These are phyloP conservation scores for Buceros bicornis DNA, from an alignment of 2,797 vertebrate genomes.

Conservation along the genomic window DNA sequence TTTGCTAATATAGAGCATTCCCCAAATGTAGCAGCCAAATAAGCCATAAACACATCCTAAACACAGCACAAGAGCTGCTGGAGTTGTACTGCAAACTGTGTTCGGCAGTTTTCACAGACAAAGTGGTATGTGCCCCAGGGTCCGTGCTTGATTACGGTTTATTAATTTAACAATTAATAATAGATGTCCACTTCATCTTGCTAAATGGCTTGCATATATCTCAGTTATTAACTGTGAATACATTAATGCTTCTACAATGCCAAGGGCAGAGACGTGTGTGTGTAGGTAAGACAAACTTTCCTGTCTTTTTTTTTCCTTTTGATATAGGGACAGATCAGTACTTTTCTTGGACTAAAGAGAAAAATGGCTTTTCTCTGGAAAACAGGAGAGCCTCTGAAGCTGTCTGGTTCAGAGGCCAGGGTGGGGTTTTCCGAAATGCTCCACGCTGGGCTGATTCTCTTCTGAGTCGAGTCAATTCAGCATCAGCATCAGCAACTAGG, in stretches of 20 bases:
- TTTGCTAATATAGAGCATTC: not conserved
- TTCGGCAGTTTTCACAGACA: slow-evolving; percentile 12
- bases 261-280: not conserved
- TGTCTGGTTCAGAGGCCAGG: not conserved
- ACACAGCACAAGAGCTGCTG: not conserved
- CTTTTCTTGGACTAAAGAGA: not conserved
- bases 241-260: not conserved
- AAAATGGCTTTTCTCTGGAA: not conserved
- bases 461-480: not conserved
- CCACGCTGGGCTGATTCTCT: not conserved
- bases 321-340: not conserved
- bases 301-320: not conserved
- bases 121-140: not conserved
- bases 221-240: not conserved
- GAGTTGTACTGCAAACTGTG: not conserved
- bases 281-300: not conserved
- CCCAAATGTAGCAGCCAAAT: not conserved
- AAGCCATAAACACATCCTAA: not conserved
- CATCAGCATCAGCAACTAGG: not conserved
- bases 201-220: not conserved
- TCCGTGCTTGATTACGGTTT: not conserved
- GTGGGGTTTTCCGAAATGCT: accelerated
- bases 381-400: not conserved
- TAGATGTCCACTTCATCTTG: not conserved
- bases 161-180: slow-evolving; percentile 61